Base-by-base conservation (phyloP, 2,113 vertebrate species). In the Phaetusa simplex region DNA sequence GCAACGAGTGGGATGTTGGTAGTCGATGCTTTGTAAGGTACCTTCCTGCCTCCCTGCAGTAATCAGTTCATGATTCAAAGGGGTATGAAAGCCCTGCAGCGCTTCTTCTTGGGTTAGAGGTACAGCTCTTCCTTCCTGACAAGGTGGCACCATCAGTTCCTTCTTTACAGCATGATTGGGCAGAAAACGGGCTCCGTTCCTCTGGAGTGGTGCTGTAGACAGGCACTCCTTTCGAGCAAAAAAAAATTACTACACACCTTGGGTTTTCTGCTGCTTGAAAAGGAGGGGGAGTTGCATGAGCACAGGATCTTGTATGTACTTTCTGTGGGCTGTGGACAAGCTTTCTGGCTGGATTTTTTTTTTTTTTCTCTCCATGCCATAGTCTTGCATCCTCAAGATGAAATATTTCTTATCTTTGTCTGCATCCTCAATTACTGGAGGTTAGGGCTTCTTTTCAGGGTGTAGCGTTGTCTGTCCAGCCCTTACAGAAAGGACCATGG, bases 371-470 rank as follows among this genome's bases (percentile, higher is more conserved):
- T 34, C 19, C 29, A 6, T 94, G 45, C 67, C 27, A 4, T 22
- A 71, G 64, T 58, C 29, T 74, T 74, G 45, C n/a, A 47, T 69
- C 47, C 26, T 95, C 55, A 71, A 61, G 47, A 82, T 64, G 89
- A 90, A 82, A 14, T 86, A 13, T 92, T 88, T 83, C 91, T 95
- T 92, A 29, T 24, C 76, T 55, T 49, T 91, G 56, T 90, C 55
- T 81, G 59, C 14, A 15, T 94, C 64, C 79, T 92, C 76, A 95
- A 9, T 94, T 94, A 80, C 71, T 90, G 61, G 56, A 89, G 95
- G 61, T 89, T 55, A 88, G 74, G 79, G 61, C 81, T 91, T 47
- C 52, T 92, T 86, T 92, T 82, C 55, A 78, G 72, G 56, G 43
- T 72, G 69, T 84, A 55, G n/a, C 22, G 22, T 86, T 93, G 86